Conservation (phyloP, 2,113 vertebrate species). For the Perca schrenkii region DNA sequence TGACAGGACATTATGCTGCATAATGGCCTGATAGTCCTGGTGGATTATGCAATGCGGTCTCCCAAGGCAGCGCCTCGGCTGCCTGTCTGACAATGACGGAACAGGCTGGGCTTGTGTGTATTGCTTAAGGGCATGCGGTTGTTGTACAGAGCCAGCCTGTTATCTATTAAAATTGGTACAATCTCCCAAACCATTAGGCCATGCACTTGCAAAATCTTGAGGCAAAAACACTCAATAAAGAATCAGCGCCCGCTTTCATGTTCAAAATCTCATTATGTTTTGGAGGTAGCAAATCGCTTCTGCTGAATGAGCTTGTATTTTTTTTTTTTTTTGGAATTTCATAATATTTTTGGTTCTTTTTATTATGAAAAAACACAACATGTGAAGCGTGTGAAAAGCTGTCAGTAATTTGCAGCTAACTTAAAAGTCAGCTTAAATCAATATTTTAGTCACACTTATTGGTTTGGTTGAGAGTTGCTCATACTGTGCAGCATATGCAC, state of each 20-base stretch:
- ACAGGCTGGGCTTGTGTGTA: slow-evolving; percentile 35
- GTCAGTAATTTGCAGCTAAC: neutral
- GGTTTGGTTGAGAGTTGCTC: neutral
- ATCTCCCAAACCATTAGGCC: slow-evolving; percentile 49
- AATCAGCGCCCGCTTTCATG: neutral
- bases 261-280: slow-evolving; percentile 11
- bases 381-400: neutral
- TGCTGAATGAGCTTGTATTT: neutral
- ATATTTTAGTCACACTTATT: neutral
- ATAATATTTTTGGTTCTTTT: neutral
- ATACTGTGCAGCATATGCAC: neutral
- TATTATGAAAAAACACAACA: neutral
- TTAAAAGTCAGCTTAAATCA: neutral
- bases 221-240: slow-evolving; percentile 16
- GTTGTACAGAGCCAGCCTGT: slow-evolving; percentile 53
- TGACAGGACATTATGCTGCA: slow-evolving; percentile 57
- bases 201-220: slow-evolving; percentile 1
- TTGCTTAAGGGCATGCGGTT: slow-evolving; percentile 49
- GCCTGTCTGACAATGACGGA: slow-evolving; percentile 66
- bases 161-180: slow-evolving; percentile 61
- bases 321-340: neutral
- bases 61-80: slow-evolving; percentile 43
- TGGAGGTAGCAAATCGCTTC: slow-evolving; percentile 1
- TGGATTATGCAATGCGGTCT: slow-evolving; percentile 59
- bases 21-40: slow-evolving; percentile 68